Conservation (phyloP, 1,140 invertebrate genomes). For the Hetaerina americana region DNA sequence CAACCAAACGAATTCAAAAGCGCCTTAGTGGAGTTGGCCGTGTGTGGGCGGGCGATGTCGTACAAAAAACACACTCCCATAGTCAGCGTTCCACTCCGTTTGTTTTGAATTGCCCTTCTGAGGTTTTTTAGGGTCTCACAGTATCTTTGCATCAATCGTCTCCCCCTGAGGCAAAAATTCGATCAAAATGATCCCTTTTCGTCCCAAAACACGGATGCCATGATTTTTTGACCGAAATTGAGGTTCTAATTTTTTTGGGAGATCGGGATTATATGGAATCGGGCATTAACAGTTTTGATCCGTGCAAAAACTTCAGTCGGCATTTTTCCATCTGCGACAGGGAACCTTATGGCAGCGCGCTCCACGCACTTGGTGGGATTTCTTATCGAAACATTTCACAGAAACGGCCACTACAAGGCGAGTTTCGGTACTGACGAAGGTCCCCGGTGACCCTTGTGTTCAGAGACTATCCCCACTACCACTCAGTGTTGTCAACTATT, state of each 20-base stretch:
- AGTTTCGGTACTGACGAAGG: too few relatives aligned
- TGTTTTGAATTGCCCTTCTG: background rate
- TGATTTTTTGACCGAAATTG: background rate
- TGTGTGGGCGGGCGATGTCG: background rate
- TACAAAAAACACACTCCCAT: background rate
- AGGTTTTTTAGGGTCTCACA: background rate
- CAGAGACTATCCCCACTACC: too few relatives aligned
- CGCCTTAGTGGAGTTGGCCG: background rate
- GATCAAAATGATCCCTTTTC: background rate
- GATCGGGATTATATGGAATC: too few relatives aligned
- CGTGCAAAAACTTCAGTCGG: too few relatives aligned
- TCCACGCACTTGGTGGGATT: too few relatives aligned
- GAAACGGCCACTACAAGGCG: too few relatives aligned
- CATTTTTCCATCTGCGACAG: too few relatives aligned
- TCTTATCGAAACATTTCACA: too few relatives aligned
- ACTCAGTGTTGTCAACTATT: too few relatives aligned
- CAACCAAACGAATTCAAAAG: background rate
- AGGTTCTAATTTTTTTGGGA: background rate
- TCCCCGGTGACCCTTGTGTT: too few relatives aligned
- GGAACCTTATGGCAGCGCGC: too few relatives aligned
- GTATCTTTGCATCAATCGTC: background rate
- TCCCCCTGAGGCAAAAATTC: background rate
- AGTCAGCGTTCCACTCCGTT: background rate
- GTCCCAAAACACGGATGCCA: background rate
- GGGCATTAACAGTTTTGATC: too few relatives aligned